These are phyloP conservation scores for Pelochelys cantorii DNA, from an alignment of 2,797 vertebrate species.

Conservation along the genomic window DNA sequence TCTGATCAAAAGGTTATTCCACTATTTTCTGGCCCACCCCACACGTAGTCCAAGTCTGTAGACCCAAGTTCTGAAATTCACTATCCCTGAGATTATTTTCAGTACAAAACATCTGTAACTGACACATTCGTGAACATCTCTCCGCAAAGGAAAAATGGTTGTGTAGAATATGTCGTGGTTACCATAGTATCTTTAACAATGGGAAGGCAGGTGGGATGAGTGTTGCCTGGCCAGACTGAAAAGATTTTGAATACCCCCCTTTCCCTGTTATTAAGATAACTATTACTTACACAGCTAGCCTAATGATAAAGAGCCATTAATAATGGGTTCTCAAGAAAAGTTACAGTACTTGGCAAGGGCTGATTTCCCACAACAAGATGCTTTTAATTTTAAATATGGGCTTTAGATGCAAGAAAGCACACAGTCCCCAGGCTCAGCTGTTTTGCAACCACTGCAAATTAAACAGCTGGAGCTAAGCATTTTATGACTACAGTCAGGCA, in stretches of 20 bases:
- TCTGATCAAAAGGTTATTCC: background rate
- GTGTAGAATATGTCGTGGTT: background rate
- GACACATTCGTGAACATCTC: background rate
- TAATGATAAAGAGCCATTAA: background rate
- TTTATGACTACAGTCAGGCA: background rate
- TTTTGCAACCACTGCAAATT: background rate
- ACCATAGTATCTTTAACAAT: background rate
- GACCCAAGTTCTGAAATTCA: background rate
- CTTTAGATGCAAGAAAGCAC: background rate
- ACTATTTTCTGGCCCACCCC: background rate
- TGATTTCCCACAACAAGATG: background rate
- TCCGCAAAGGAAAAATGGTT: background rate
- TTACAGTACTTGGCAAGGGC: background rate
- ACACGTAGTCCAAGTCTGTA: background rate
- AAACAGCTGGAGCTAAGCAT: background rate
- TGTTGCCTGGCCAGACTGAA: background rate
- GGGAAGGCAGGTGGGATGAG: background rate
- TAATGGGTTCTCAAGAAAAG: background rate
- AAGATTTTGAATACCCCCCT: background rate
- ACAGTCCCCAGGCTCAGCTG: background rate
- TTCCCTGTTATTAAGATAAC: slow-evolving; percentile 21
- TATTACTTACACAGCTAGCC: background rate
- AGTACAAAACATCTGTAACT: background rate
- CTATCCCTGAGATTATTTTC: background rate
- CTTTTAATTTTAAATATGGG: background rate